A percentile compares a stretch with the other conserved stretches of the same genome.
Evolutionary conservation across 2,888 invertebrate species (phyloP).

Genomic region (Acholoe squamosa): DNA sequence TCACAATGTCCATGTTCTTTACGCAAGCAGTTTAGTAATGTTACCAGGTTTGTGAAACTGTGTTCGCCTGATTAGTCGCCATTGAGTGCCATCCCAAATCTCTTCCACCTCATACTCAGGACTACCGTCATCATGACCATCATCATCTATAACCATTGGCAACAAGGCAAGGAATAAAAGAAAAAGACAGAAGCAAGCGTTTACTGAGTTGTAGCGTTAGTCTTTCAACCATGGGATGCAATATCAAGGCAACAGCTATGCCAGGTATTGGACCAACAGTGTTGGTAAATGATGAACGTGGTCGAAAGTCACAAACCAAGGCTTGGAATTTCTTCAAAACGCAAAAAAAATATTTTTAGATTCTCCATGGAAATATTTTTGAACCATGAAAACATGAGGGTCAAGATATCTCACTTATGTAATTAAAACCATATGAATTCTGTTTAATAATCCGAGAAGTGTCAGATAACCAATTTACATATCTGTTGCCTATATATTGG

Average conservation of each 20-base stretch:
- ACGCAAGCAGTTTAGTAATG: constrained; percentile 45
- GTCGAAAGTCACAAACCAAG: neutral
- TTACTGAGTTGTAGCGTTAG: constrained; percentile 2
- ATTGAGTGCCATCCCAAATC: constrained; percentile 68
- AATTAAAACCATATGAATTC: too few relatives aligned
- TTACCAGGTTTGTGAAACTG: constrained; percentile 1
- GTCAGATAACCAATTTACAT: too few relatives aligned
- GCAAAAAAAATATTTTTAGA: neutral
- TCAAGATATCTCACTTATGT: neutral
- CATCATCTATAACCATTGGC: constrained; percentile 47
- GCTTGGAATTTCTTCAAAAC: neutral
- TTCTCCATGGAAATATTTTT: neutral
- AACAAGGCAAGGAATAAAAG: constrained; percentile 50
- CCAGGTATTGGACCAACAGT: neutral
- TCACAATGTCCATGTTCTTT: constrained; percentile 9
- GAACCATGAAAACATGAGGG: neutral
- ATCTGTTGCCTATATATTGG: too few relatives aligned
- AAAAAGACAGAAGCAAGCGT: constrained; percentile 49
- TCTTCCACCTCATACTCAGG: constrained; percentile 68
- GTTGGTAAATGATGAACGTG: neutral
- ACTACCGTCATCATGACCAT: constrained; percentile 7
- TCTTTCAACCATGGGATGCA: constrained; percentile 15
- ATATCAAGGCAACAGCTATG: neutral
- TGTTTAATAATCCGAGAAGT: too few relatives aligned
- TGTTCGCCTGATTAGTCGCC: constrained; percentile 59